phyloP scores from a whole-genome alignment of 2,888 invertebrate species.

The Meganola albula region DNA sequence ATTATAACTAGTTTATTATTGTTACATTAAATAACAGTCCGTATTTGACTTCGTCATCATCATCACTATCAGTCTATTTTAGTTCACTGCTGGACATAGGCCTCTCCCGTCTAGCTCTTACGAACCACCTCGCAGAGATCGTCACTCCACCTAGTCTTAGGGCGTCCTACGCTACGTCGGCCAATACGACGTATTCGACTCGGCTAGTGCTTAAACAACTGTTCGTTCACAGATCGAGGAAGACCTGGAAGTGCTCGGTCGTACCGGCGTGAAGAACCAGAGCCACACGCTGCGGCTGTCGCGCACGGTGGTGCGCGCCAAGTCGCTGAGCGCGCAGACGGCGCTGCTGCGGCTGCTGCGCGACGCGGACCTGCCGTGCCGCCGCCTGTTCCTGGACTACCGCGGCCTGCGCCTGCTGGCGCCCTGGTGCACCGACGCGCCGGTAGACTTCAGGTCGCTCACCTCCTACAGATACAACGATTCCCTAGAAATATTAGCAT shows the following conservation, averaged over 20 bases:
- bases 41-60: too few species aligned
- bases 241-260: slow-evolving; percentile 88
- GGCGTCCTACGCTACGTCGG: background rate
- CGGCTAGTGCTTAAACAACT: background rate
- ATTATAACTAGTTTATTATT: too few species aligned
- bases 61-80: too few species aligned
- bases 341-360: slow-evolving; percentile 87
- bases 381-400: slow-evolving; percentile 93
- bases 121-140: background rate
- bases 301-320: slow-evolving; percentile 94
- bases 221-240: slow-evolving; percentile 84
- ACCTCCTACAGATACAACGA: too few species aligned
- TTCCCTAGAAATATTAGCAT: too few species aligned
- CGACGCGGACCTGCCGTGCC: slow-evolving; percentile 88
- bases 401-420: slow-evolving; percentile 93
- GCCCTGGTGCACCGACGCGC: slow-evolving; percentile 93
- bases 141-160: background rate
- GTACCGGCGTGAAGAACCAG: slow-evolving; percentile 91
- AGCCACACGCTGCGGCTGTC: slow-evolving; percentile 92
- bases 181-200: background rate
- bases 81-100: too few species aligned
- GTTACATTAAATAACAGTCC: too few species aligned
- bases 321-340: slow-evolving; percentile 85
- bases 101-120: too few species aligned
- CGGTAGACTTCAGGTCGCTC: slow-evolving; percentile 70